phyloP scores from a whole-genome alignment of 2,113 vertebrate genomes.

The Marcusenius ussheri region DNA sequence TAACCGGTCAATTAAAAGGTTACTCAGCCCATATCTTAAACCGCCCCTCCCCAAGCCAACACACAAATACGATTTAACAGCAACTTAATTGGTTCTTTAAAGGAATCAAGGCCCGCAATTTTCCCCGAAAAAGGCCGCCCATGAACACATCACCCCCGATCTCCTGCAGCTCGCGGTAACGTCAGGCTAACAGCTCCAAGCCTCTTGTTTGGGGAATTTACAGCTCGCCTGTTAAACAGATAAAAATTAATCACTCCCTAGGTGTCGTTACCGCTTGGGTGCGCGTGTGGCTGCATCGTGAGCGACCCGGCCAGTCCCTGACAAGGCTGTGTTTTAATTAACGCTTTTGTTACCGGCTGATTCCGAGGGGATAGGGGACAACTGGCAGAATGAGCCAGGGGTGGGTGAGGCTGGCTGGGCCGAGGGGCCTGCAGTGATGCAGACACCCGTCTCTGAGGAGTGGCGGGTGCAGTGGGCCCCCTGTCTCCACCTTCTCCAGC shows the following conservation, averaged over 20 bases:
- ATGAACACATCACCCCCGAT: neutral
- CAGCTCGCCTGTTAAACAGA: conserved; percentile 52
- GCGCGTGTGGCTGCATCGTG: conserved; percentile 11
- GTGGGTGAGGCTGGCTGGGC: conserved; percentile 27
- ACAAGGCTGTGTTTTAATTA: conserved; percentile 55
- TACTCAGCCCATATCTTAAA: conserved; percentile 2
- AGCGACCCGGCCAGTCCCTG: conserved; percentile 24
- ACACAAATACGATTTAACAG: neutral
- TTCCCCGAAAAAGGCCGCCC: neutral
- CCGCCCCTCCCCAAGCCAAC: neutral
- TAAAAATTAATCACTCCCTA: conserved; percentile 59
- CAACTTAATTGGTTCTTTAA: neutral
- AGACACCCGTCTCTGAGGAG: neutral
- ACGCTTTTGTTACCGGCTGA: conserved; percentile 47
- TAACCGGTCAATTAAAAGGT: conserved; percentile 13
- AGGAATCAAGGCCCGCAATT: neutral
- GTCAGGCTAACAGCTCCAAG: neutral
- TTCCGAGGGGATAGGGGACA: conserved; percentile 14
- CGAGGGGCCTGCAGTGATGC: neutral
- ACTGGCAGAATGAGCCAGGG: neutral
- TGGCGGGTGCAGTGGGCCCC: neutral
- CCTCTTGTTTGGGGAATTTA: conserved; percentile 51
- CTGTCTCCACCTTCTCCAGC: neutral
- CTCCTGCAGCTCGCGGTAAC: conserved; percentile 9
- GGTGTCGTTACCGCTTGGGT: conserved; percentile 34